phyloP scores from a whole-genome alignment of 2,888 invertebrate genomes.

The Choristoneura rosaceana region DNA sequence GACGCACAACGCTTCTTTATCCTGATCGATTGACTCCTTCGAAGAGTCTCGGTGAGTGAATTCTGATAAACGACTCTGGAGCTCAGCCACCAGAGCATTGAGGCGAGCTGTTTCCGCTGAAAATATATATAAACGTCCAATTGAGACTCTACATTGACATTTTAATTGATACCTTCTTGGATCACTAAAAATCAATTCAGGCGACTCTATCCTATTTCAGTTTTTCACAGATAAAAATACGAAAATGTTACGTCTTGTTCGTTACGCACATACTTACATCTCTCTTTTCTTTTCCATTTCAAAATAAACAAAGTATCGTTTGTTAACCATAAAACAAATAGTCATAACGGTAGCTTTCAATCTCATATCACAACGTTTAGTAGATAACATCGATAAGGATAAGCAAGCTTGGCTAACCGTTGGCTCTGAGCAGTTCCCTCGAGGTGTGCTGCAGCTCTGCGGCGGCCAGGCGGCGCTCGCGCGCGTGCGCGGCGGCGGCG shows the following conservation, averaged over 20 bases:
- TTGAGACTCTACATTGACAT: not conserved
- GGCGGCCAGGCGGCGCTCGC: constrained; percentile 70
- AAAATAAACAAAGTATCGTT: not conserved
- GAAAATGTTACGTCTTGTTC: not conserved
- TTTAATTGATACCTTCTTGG: not conserved
- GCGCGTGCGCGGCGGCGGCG: constrained; percentile 76
- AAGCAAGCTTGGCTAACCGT: constrained; percentile 54
- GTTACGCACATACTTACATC: not conserved
- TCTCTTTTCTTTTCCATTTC: not conserved
- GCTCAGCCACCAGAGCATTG: constrained; percentile 59
- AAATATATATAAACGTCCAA: constrained; percentile 40
- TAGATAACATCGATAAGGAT: not conserved
- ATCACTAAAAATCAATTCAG: not conserved
- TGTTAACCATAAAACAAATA: not conserved
- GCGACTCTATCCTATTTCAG: not conserved
- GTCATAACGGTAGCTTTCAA: not conserved
- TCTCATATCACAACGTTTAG: not conserved
- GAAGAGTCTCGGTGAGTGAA: constrained; percentile 42
- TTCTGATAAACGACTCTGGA: constrained; percentile 57
- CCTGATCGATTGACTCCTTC: constrained; percentile 49
- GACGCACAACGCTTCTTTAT: constrained; percentile 61
- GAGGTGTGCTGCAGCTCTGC: constrained; percentile 68
- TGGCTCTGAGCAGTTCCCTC: constrained; percentile 66
- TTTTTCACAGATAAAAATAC: not conserved
- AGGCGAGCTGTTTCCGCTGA: constrained; percentile 71